phyloP scores from a whole-genome alignment of 2,113 vertebrate genomes.

The Lepisosteus osseus region DNA sequence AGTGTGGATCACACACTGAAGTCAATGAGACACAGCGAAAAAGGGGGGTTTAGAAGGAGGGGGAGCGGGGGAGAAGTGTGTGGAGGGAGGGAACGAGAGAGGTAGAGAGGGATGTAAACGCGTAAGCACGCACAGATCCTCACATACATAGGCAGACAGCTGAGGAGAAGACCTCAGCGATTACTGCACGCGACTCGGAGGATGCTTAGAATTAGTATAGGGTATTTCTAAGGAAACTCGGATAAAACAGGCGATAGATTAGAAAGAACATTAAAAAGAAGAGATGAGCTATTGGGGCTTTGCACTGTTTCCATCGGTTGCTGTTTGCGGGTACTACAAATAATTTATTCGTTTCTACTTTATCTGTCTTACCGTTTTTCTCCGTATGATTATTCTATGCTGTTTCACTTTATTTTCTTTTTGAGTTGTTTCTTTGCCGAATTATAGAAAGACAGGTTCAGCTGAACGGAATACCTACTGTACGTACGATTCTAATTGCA shows the following conservation, averaged over 20 bases:
- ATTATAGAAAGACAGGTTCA: too few relatives aligned
- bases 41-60: constrained; percentile 1
- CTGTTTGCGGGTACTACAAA: too few relatives aligned
- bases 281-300: too few relatives aligned
- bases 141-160: background rate
- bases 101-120: too few relatives aligned
- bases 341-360: too few relatives aligned
- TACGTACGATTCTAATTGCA: background rate
- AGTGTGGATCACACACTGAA: constrained; percentile 44
- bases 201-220: background rate
- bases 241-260: background rate
- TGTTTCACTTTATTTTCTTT: background rate
- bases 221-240: background rate
- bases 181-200: background rate
- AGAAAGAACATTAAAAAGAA: too few relatives aligned
- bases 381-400: too few relatives aligned
- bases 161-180: background rate
- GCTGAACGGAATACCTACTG: too few relatives aligned
- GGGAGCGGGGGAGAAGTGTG: background rate
- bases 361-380: too few relatives aligned
- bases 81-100: background rate
- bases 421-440: too few relatives aligned
- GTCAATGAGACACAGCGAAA: constrained; percentile 34
- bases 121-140: too few relatives aligned
- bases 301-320: too few relatives aligned